Conservation (phyloP, 2,113 vertebrate species). For the Phocoena sinus region DNA sequence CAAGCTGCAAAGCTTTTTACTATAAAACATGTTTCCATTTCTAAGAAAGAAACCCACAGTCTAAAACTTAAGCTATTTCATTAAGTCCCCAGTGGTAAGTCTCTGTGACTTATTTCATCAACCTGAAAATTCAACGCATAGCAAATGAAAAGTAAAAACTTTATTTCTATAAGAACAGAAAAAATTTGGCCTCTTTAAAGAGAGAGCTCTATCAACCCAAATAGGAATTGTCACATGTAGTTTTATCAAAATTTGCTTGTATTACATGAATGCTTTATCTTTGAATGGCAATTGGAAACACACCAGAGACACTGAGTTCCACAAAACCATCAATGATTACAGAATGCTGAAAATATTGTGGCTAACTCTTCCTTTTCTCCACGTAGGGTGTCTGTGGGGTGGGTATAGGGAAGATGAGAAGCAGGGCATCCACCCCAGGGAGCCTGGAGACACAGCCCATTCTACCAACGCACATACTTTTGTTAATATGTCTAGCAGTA, state of each 20-base stretch:
- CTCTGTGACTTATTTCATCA: neutral
- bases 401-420: neutral
- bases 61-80: neutral
- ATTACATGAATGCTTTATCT: neutral
- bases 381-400: neutral
- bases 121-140: neutral
- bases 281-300: neutral
- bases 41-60: neutral
- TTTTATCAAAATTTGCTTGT: slow-evolving; percentile 1
- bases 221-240: neutral
- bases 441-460: neutral
- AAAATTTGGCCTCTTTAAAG: neutral
- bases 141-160: neutral
- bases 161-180: neutral
- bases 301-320: neutral
- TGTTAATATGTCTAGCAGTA: neutral
- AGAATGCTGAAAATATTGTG: neutral
- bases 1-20: neutral
- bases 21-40: neutral
- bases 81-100: neutral
- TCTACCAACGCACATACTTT: accelerated
- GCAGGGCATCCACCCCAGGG: neutral
- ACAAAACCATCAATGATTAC: accelerated
- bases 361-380: too few species aligned
- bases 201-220: neutral